Percentiles rank a stretch among this genome's conserved stretches.
Evolutionary conservation across 2,888 invertebrate species (phyloP).

Genomic region (Baronia brevicornis): DNA sequence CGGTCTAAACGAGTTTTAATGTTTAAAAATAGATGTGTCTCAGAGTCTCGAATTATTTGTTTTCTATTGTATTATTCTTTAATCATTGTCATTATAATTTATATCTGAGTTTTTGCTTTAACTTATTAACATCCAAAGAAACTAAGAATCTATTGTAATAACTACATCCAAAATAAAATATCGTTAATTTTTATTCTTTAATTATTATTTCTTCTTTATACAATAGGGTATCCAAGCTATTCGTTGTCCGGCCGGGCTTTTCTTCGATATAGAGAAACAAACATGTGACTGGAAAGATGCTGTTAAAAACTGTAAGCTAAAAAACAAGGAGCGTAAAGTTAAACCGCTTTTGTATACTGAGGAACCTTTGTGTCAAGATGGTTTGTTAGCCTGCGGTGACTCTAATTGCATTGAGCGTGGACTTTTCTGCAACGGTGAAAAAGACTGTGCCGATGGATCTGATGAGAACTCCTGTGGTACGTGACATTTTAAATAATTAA

Average conservation of each 20-base stretch:
- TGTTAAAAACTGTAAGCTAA: slow-evolving; percentile 93
- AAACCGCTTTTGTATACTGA: slow-evolving; percentile 92
- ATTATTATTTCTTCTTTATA: slow-evolving; percentile 21
- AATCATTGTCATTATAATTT: no score
- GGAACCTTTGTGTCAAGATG: slow-evolving; percentile 92
- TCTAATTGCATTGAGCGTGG: slow-evolving; percentile 90
- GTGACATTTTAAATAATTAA: slow-evolving; percentile 38
- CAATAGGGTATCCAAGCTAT: slow-evolving; percentile 92
- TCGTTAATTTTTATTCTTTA: neutral
- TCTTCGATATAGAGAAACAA: slow-evolving; percentile 95
- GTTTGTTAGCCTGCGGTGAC: slow-evolving; percentile 91
- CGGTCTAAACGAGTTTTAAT: no score
- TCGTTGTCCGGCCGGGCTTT: slow-evolving; percentile 93
- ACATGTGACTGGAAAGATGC: slow-evolving; percentile 96
- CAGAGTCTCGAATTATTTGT: no score
- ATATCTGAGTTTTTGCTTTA: no score
- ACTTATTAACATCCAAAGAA: no score
- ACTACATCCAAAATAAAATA: no score
- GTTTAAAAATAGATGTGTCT: no score
- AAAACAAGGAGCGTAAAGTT: slow-evolving; percentile 91
- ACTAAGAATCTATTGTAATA: no score
- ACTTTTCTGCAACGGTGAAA: slow-evolving; percentile 94
- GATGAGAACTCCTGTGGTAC: slow-evolving; percentile 94
- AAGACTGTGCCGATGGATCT: slow-evolving; percentile 90
- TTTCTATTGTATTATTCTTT: no score